A percentile compares a stretch with the other conserved stretches of the same genome.
These are phyloP conservation scores for Lepus timidus DNA, from an alignment of 2,113 vertebrate genomes.

Conservation along the genomic window DNA sequence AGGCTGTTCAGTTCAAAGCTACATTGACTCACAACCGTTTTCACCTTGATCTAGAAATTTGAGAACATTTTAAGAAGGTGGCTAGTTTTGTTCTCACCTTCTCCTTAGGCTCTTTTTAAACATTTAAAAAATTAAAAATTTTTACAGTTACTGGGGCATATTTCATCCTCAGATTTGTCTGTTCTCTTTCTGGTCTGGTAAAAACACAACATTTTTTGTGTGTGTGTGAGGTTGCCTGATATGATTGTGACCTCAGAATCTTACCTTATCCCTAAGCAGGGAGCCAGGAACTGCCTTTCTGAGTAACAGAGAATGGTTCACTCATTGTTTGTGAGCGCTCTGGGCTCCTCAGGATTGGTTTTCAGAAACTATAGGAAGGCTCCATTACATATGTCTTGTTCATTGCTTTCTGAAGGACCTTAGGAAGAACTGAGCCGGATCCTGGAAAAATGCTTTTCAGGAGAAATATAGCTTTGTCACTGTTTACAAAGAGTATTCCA, in stretches of 20 bases:
- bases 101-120: neutral
- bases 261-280: neutral
- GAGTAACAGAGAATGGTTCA: neutral
- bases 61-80: slow-evolving; percentile 3
- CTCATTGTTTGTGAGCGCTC: slow-evolving; percentile 34
- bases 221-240: neutral
- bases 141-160: neutral
- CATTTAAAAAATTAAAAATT: neutral
- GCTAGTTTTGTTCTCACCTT: neutral
- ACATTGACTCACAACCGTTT: slow-evolving; percentile 31
- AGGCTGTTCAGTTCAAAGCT: slow-evolving; percentile 52
- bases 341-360: slow-evolving; percentile 31
- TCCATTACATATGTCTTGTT: slow-evolving; percentile 44
- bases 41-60: slow-evolving; percentile 70
- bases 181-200: neutral
- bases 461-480: neutral
- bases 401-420: slow-evolving; percentile 2
- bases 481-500: neutral
- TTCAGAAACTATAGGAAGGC: neutral
- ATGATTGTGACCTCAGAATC: neutral
- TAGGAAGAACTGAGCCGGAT: slow-evolving; percentile 31
- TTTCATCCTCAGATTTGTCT: neutral
- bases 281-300: slow-evolving; percentile 15
- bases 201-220: neutral
- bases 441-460: neutral